These are phyloP conservation scores for Vandiemenella viatica DNA, from an alignment of 2,888 invertebrate genomes.

Conservation along the genomic window DNA sequence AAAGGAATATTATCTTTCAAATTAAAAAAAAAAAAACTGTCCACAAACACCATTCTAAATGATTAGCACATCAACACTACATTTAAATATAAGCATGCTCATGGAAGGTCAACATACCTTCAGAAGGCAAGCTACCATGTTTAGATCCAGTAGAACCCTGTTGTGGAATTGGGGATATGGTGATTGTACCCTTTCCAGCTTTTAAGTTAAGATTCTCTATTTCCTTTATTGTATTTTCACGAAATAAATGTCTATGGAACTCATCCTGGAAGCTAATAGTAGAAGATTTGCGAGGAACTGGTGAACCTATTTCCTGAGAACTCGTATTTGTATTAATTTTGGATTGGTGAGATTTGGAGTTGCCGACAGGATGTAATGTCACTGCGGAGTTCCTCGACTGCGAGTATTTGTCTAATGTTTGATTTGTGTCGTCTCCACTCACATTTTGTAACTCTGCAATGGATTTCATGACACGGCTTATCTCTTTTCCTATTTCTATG, in stretches of 20 bases:
- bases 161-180: neutral
- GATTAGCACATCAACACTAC: too few species aligned
- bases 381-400: neutral
- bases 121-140: neutral
- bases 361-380: neutral
- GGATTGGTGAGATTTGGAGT: neutral
- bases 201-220: neutral
- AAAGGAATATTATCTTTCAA: too few species aligned
- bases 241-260: conserved; percentile 14
- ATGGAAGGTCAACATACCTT: neutral
- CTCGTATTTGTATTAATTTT: neutral
- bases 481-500: conserved; percentile 27
- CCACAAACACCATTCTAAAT: too few species aligned
- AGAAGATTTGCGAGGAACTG: too few species aligned
- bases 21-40: too few species aligned
- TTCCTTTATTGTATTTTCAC: conserved; percentile 1
- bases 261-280: conserved; percentile 14
- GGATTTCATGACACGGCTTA: conserved; percentile 27
- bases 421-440: neutral
- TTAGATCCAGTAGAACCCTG: neutral
- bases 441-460: conserved; percentile 22
- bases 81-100: too few species aligned
- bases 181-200: neutral
- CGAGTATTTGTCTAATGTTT: too few species aligned
- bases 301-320: too few species aligned